Evolutionary conservation across 1,140 invertebrate species (phyloP).

Genomic region (Hyles euphorbiae): DNA sequence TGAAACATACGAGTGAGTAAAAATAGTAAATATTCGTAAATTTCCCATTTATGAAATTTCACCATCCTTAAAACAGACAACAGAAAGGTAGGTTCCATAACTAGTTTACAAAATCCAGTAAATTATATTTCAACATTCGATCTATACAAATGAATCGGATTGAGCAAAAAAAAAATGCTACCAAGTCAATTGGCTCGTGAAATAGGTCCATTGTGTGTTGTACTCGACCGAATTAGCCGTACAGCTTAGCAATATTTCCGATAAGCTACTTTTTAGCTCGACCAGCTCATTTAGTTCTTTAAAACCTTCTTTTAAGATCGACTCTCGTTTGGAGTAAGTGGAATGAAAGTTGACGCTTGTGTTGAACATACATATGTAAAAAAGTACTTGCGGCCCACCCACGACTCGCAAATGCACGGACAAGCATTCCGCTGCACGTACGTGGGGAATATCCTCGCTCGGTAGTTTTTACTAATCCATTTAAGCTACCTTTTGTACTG

Average conservation of each 20-base stretch:
- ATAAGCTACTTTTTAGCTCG: constrained; percentile 35
- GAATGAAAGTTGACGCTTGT: constrained; percentile 39
- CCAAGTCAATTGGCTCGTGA: constrained; percentile 60
- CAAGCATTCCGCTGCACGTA: constrained; percentile 30
- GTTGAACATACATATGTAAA: constrained; percentile 52
- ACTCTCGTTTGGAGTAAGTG: constrained; percentile 34
- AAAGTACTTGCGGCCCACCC: constrained; percentile 58
- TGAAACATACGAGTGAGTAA: too few relatives aligned
- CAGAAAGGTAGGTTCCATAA: too few relatives aligned
- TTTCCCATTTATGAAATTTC: too few relatives aligned
- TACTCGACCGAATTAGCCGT: constrained; percentile 54
- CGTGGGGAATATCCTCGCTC: not conserved
- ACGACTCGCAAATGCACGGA: constrained; percentile 45
- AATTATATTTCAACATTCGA: not conserved
- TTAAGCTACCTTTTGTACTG: not conserved
- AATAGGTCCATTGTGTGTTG: constrained; percentile 61
- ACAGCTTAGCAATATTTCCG: constrained; percentile 40
- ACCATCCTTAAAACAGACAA: too few relatives aligned
- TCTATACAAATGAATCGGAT: not conserved
- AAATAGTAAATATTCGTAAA: too few relatives aligned
- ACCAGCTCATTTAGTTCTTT: constrained; percentile 28
- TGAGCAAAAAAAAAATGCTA: constrained; percentile 35
- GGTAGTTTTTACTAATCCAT: not conserved
- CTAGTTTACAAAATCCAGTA: not conserved
- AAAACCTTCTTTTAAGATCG: constrained; percentile 38